A percentile compares a stretch with the other conserved stretches of the same genome.
Conservation (phyloP, 2,797 vertebrate species). For the Centropyge bicolor region DNA sequence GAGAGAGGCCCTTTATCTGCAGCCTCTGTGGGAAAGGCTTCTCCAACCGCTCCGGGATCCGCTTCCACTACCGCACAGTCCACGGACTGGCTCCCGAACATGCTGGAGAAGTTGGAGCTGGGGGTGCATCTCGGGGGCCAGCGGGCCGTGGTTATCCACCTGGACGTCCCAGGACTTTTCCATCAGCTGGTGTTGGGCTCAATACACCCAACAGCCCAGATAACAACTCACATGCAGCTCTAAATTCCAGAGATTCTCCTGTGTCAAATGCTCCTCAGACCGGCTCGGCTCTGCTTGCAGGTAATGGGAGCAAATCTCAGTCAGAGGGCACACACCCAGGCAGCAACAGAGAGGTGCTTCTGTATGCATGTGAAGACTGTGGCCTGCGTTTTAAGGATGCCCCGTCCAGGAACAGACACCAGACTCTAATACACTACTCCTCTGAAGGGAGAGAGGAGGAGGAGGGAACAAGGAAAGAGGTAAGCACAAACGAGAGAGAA, state of each 20-base stretch:
- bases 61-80: conserved; percentile 86
- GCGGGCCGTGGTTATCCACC: conserved; percentile 43
- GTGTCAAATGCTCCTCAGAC: conserved; percentile 1
- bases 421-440: conserved; percentile 83
- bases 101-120: conserved; percentile 41
- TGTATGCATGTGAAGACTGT: conserved; percentile 87
- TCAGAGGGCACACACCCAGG: conserved; percentile 32
- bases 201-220: conserved; percentile 17
- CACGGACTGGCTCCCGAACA: conserved; percentile 79
- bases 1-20: conserved; percentile 87
- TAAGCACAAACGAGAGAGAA: conserved; percentile 33
- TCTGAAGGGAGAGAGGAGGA: conserved; percentile 63
- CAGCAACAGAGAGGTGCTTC: conserved; percentile 41
- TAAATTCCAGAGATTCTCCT: conserved; percentile 26
- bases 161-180: conserved; percentile 67
- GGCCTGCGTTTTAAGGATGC: conserved; percentile 85
- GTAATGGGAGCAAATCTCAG: conserved; percentile 41
- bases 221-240: background rate
- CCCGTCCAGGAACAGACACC: conserved; percentile 85
- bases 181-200: background rate
- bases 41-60: conserved; percentile 86
- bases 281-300: background rate
- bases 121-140: conserved; percentile 39
- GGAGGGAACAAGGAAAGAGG: conserved; percentile 38
- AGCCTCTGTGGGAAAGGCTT: conserved; percentile 85